Conservation (phyloP, 2,888 invertebrate species). For the Drosophila nr. medialis region DNA sequence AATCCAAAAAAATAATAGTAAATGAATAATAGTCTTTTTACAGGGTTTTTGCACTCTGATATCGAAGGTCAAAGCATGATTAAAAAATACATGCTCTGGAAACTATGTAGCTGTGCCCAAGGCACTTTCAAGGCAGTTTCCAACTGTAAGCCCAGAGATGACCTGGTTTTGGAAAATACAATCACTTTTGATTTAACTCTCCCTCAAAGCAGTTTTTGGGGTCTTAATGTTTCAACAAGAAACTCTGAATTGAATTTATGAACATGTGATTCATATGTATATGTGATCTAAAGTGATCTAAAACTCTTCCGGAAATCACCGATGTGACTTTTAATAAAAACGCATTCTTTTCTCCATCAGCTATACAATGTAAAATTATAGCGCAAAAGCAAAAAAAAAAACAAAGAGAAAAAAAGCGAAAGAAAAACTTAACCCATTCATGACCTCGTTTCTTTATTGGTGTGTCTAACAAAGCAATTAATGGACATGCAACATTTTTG, state of each 20-base stretch:
- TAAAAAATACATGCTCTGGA: no score
- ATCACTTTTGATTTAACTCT: no score
- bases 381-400: background rate
- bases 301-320: background rate
- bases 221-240: background rate
- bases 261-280: background rate
- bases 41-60: no score
- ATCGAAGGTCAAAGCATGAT: no score
- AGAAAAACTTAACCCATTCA: constrained; percentile 48
- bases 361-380: constrained; percentile 5
- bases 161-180: no score
- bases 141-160: no score
- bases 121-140: no score
- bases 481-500: constrained; percentile 63
- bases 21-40: background rate
- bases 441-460: constrained; percentile 63
- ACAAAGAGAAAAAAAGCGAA: background rate
- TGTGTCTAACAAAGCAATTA: constrained; percentile 75
- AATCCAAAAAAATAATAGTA: background rate
- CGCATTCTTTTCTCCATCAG: background rate
- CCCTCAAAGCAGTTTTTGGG: background rate
- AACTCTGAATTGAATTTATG: no score
- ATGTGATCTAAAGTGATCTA: background rate
- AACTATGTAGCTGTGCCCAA: background rate
- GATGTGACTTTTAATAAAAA: background rate